Conservation (phyloP, 2,113 vertebrate species). For the Noctilio leporinus region DNA sequence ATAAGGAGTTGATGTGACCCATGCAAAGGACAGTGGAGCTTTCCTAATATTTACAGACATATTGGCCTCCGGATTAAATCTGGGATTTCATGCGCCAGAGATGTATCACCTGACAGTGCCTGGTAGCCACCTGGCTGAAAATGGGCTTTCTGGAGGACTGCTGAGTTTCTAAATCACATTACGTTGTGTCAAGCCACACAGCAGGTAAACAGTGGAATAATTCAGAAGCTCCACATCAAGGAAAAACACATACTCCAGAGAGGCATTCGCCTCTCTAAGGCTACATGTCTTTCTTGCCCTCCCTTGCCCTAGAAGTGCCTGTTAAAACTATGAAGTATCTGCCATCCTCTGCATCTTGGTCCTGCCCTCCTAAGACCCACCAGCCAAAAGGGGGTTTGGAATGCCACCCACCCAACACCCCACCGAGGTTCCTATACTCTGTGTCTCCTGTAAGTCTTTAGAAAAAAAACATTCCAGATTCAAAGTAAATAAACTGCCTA, state of each 20-base stretch:
- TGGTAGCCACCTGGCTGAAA: neutral
- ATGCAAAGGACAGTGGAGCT: neutral
- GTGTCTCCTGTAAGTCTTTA: neutral
- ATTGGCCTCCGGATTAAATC: constrained; percentile 3
- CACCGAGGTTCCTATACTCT: neutral
- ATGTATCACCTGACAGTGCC: neutral
- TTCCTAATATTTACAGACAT: constrained; percentile 2
- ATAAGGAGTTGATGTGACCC: neutral
- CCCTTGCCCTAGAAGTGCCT: neutral
- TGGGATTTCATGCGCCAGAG: constrained; percentile 1
- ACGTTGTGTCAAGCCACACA: constrained; percentile 39
- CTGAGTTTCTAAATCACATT: constrained; percentile 51
- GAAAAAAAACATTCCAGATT: neutral
- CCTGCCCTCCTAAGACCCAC: neutral
- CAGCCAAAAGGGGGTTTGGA: neutral
- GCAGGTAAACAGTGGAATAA: constrained; percentile 48
- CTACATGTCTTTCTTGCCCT: neutral
- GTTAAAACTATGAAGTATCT: neutral
- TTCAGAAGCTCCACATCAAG: neutral
- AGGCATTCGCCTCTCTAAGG: neutral
- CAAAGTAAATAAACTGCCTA: neutral
- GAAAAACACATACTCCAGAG: neutral
- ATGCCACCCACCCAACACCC: neutral
- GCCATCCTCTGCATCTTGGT: neutral
- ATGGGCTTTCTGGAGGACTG: constrained; percentile 30